phyloP scores from a whole-genome alignment of 1,140 invertebrate genomes.

The Lerema accius region DNA sequence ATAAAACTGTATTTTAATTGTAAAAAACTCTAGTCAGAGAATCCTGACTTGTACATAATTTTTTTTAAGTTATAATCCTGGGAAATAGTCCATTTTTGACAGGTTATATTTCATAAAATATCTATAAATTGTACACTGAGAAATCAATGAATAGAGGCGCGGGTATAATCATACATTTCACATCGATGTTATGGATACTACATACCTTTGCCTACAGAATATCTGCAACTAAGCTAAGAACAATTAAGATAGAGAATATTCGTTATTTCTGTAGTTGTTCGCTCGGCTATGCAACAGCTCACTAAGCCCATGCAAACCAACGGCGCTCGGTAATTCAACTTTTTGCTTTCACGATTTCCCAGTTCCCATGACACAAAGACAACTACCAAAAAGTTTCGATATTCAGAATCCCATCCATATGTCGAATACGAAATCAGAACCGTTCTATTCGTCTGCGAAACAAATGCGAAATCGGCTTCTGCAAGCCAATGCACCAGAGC shows the following conservation, averaged over 20 bases:
- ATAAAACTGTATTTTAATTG: too few species aligned
- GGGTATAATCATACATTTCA: too few species aligned
- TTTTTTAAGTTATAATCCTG: too few species aligned
- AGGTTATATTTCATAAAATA: too few species aligned
- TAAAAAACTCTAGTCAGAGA: too few species aligned
- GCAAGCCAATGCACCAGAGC: slow-evolving; percentile 66
- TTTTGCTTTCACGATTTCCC: slow-evolving; percentile 16
- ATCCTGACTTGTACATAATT: too few species aligned
- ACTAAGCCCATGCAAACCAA: neutral
- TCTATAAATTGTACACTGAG: too few species aligned
- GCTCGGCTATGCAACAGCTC: neutral
- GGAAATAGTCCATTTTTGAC: too few species aligned
- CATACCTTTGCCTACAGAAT: too few species aligned
- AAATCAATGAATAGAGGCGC: too few species aligned
- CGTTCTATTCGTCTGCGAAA: slow-evolving; percentile 60
- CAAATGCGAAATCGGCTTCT: slow-evolving; percentile 70
- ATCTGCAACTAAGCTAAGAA: too few species aligned
- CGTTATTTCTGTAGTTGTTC: neutral
- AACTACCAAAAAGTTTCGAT: slow-evolving; percentile 31
- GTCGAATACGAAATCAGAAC: slow-evolving; percentile 66
- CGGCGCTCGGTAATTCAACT: neutral
- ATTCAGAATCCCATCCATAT: slow-evolving; percentile 43
- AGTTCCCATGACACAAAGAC: slow-evolving; percentile 17
- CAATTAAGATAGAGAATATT: neutral
- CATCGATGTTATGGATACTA: too few species aligned